phyloP scores from a whole-genome alignment of 2,888 invertebrate species.

The Chrysotoxum bicinctum region DNA sequence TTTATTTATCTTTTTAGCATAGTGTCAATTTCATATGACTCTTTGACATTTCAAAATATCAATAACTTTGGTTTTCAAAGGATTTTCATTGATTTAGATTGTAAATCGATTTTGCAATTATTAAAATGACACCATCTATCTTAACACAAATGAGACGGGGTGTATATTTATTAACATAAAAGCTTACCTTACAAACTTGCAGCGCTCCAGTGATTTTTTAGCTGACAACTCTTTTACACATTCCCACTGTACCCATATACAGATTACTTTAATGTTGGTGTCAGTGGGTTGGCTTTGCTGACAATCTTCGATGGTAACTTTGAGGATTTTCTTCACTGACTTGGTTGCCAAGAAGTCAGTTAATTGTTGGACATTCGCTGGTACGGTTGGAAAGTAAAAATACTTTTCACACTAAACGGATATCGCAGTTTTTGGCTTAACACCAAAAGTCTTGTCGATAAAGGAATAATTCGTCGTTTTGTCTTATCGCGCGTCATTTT shows the following conservation, averaged over 20 bases:
- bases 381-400: constrained; percentile 64
- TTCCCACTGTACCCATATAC: constrained; percentile 40
- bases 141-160: too few relatives aligned
- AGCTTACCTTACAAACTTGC: constrained; percentile 39
- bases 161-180: neutral
- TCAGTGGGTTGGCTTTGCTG: constrained; percentile 55
- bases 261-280: constrained; percentile 16
- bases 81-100: too few relatives aligned
- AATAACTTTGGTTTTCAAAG: too few relatives aligned
- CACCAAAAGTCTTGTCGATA: neutral
- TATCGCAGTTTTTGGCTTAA: constrained; percentile 2
- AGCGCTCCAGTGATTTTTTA: constrained; percentile 24
- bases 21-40: too few relatives aligned
- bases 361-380: constrained; percentile 71
- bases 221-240: constrained; percentile 57
- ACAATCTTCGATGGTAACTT: constrained; percentile 72
- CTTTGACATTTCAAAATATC: too few relatives aligned
- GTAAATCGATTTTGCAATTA: too few relatives aligned
- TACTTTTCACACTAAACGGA: constrained; percentile 41
- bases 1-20: too few relatives aligned
- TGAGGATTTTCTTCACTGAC: constrained; percentile 70
- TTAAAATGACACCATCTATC: neutral
- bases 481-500: constrained; percentile 25
- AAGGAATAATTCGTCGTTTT: constrained; percentile 19
- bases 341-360: constrained; percentile 69